Conservation (phyloP, 2,113 vertebrate genomes). For the Mormyrus lacerda region DNA sequence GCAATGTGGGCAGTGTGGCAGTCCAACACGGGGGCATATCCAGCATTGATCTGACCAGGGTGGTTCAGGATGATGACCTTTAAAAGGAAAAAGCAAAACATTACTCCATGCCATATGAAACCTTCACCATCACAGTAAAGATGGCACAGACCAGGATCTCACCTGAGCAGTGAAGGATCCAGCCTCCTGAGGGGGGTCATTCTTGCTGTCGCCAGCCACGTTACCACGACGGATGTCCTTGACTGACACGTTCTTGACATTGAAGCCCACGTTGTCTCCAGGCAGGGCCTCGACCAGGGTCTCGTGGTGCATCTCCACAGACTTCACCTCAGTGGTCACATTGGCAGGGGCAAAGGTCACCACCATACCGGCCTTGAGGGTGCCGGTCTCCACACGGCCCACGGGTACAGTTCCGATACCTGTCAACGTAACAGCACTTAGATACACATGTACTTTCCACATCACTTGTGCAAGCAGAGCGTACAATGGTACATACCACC, state of each 20-base stretch:
- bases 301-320: slow-evolving; percentile 74
- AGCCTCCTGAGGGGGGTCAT: slow-evolving; percentile 59
- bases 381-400: slow-evolving; percentile 66
- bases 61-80: slow-evolving; percentile 76
- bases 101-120: neutral
- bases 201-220: slow-evolving; percentile 70
- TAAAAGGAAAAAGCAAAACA: neutral
- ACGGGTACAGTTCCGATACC: slow-evolving; percentile 71
- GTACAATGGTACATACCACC: slow-evolving; percentile 43
- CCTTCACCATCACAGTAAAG: neutral
- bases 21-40: slow-evolving; percentile 67
- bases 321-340: slow-evolving; percentile 70
- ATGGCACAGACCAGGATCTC: neutral
- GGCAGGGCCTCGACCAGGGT: slow-evolving; percentile 59
- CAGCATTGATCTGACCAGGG: slow-evolving; percentile 63
- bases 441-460: neutral
- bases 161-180: slow-evolving; percentile 66
- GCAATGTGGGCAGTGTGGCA: slow-evolving; percentile 73
- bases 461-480: no score
- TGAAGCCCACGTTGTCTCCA: slow-evolving; percentile 70
- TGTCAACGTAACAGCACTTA: neutral
- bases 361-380: slow-evolving; percentile 67
- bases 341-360: slow-evolving; percentile 68
- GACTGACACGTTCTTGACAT: slow-evolving; percentile 68
- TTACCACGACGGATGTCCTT: slow-evolving; percentile 69